phyloP scores from a whole-genome alignment of 1,140 invertebrate genomes.

The Apocrypta bakeri region DNA sequence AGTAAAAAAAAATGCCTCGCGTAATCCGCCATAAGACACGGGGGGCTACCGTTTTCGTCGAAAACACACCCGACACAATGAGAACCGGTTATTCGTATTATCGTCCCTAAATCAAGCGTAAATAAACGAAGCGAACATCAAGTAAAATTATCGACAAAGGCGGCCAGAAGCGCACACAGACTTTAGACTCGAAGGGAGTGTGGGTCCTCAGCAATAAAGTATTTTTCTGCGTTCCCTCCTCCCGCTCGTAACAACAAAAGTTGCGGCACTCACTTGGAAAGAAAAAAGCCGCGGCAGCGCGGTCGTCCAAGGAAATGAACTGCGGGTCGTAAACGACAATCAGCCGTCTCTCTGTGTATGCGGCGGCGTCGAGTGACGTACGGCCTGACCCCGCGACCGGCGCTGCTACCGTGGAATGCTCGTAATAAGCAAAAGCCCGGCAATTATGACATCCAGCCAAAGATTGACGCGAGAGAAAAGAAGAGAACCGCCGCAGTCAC shows the following conservation, averaged over 20 bases:
- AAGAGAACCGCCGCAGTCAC: background rate
- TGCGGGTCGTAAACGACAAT: slow-evolving; percentile 66
- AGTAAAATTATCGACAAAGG: slow-evolving; percentile 38
- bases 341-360: slow-evolving; percentile 60
- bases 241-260: slow-evolving; percentile 27
- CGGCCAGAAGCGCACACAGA: background rate
- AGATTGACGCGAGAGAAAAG: slow-evolving; percentile 52
- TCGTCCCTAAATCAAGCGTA: slow-evolving; percentile 1
- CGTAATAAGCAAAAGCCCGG: slow-evolving; percentile 62
- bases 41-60: background rate
- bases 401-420: slow-evolving; percentile 55
- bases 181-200: background rate
- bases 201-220: slow-evolving; percentile 23
- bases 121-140: slow-evolving; percentile 23
- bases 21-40: no score
- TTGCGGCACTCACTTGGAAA: background rate
- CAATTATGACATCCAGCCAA: slow-evolving; percentile 64
- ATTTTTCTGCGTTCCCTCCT: slow-evolving; percentile 3
- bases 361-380: slow-evolving; percentile 42
- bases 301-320: slow-evolving; percentile 51
- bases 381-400: slow-evolving; percentile 45
- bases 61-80: slow-evolving; percentile 1
- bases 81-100: background rate
- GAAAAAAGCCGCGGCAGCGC: background rate
- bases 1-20: no score